Evolutionary conservation across 2,797 vertebrate genomes (phyloP).

Genomic region (Pachyuromys duprasi): DNA sequence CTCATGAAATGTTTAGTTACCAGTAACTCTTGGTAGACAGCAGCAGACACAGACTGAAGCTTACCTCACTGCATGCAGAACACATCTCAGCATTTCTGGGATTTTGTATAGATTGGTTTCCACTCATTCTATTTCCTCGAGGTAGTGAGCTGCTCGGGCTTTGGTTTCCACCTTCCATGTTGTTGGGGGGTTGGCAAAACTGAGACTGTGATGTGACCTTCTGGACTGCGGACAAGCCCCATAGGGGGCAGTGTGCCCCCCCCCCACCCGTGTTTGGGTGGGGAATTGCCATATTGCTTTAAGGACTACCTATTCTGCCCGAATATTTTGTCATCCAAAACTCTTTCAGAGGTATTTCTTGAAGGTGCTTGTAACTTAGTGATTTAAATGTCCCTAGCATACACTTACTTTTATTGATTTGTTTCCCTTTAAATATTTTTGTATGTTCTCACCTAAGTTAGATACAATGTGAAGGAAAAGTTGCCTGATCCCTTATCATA

Average conservation of each 20-base stretch:
- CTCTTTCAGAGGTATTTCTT: background rate
- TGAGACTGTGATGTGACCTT: constrained; percentile 5
- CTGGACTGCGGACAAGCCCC: background rate
- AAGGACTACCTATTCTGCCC: background rate
- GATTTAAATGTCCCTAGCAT: background rate
- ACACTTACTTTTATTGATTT: background rate
- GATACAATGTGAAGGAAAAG: constrained; percentile 80
- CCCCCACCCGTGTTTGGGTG: constrained; percentile 8
- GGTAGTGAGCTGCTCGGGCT: background rate
- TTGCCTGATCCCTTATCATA: constrained; percentile 62
- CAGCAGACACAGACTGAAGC: background rate
- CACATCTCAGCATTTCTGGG: background rate
- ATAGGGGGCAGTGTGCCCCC: background rate
- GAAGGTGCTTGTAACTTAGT: constrained; percentile 33
- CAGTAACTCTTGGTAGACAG: background rate
- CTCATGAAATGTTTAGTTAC: background rate
- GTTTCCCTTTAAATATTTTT: background rate
- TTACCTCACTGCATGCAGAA: background rate
- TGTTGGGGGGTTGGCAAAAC: background rate
- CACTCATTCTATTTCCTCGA: background rate
- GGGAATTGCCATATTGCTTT: background rate
- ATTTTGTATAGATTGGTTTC: constrained; percentile 43
- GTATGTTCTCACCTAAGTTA: background rate
- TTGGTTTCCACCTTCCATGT: background rate
- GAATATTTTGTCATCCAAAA: background rate